Conservation (phyloP, 2,888 invertebrate genomes). For the Ypsolopha scabrella region DNA sequence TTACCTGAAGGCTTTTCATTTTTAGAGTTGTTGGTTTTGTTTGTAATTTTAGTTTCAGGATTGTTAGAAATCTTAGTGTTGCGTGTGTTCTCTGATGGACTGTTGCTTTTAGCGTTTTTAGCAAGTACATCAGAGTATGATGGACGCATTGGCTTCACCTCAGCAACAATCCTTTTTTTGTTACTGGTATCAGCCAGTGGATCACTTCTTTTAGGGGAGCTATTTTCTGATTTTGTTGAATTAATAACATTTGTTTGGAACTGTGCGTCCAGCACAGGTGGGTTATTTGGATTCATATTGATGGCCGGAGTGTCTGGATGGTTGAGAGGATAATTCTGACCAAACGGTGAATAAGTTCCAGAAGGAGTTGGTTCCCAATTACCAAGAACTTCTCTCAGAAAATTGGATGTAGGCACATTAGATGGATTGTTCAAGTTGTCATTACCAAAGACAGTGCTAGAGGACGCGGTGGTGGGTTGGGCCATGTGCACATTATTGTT, state of each 20-base stretch:
- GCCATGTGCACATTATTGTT: conserved; percentile 24
- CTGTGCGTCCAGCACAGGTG: conserved; percentile 25
- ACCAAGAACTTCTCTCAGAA: conserved; percentile 78
- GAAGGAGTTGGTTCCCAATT: conserved; percentile 80
- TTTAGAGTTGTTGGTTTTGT: conserved; percentile 48
- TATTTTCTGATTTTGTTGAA: conserved; percentile 32
- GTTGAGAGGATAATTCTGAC: conserved; percentile 69
- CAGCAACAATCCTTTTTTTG: conserved; percentile 82
- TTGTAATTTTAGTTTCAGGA: conserved; percentile 42
- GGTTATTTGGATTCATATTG: conserved; percentile 37
- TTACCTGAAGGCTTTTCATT: conserved; percentile 39
- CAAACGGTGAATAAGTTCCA: conserved; percentile 82
- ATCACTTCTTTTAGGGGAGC: conserved; percentile 54
- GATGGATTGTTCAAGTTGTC: conserved; percentile 32
- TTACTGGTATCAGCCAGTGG: conserved; percentile 65
- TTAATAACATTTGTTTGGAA: conserved; percentile 25
- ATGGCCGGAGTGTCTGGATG: conserved; percentile 52
- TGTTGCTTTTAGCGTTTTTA: conserved; percentile 72
- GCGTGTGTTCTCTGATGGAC: conserved; percentile 50
- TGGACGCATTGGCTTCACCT: conserved; percentile 89
- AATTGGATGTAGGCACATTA: conserved; percentile 53
- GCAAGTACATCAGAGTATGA: conserved; percentile 87
- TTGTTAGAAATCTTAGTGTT: conserved; percentile 51
- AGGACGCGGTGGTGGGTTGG: conserved; percentile 25
- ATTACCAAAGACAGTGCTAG: conserved; percentile 26